A percentile compares a stretch with the other conserved stretches of the same genome.
Evolutionary conservation across 2,888 invertebrate genomes (phyloP).

Genomic region (Nemoura dubitans): DNA sequence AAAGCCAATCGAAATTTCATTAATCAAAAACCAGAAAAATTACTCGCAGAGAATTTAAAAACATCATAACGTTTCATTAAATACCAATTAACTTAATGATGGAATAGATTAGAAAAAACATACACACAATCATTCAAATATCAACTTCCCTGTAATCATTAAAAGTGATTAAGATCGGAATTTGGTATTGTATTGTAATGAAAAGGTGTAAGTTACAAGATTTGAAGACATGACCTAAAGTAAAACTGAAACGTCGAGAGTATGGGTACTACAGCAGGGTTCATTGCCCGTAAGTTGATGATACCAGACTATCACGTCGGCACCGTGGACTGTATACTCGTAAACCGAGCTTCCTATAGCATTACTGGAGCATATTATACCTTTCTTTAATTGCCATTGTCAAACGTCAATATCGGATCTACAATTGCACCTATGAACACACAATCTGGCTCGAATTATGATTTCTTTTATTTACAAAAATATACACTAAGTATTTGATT

Average conservation of each 20-base stretch:
- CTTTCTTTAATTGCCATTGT: not conserved
- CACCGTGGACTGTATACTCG: not conserved
- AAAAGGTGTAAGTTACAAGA: constrained; percentile 32
- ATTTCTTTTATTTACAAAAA: not conserved
- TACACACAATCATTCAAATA: constrained; percentile 17
- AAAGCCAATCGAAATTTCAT: not conserved
- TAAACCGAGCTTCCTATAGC: not conserved
- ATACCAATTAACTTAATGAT: not conserved
- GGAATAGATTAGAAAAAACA: constrained; percentile 1
- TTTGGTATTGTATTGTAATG: constrained; percentile 36
- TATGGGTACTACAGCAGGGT: not conserved
- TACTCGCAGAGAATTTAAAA: not conserved
- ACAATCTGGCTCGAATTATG: not conserved
- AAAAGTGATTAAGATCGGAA: constrained; percentile 2
- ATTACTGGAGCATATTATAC: constrained; percentile 26
- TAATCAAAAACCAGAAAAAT: not conserved
- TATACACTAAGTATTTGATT: not conserved
- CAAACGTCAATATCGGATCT: not conserved
- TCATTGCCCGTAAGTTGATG: constrained; percentile 24
- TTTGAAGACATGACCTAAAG: constrained; percentile 39
- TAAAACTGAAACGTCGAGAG: not conserved
- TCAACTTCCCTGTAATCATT: constrained; percentile 25
- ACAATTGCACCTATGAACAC: not conserved
- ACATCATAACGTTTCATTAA: constrained; percentile 5
- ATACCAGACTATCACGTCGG: constrained; percentile 4